Evolutionary conservation across 2,797 vertebrate genomes (phyloP), one percentile per base, ranked within the genome.

Genomic region (Myotis pilosus): DNA sequence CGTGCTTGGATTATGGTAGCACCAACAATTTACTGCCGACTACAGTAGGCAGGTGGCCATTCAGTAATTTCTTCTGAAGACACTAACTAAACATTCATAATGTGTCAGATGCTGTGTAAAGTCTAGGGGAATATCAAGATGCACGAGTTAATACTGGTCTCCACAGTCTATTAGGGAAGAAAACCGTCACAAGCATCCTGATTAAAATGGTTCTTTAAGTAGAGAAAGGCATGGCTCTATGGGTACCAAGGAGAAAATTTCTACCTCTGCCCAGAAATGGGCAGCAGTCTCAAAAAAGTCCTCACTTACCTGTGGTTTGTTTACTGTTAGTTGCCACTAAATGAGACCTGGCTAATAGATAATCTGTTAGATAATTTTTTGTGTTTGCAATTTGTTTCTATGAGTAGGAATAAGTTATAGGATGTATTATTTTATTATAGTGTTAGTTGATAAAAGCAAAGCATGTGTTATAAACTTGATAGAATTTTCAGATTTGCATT

Each of bases 401-500:
- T 57, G 25, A 41, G n/a, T 78, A 69, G 62, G 38, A 89, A 36
- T 68, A 87, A 94, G 7, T 60, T 85, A 85, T 44, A n/a, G 17
- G 78, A 82, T 79, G 8, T 68, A 92, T 38, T 80, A 90, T 60
- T 91, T 80, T 62, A 64, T 66, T 64, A 91, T 36, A 66, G 2
- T 47, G 82, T 85, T 88, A 81, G 17, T 60, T 86, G 55, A 72
- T 75, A 72, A 94, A 88, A 88, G 25, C 69, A 93, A 95, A 88
- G 28, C 3, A 51, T 28, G 38, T 66, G 16, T 91, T 38, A 78
- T 82, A 62, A 87, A 23, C 2, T 25, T 78, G 53, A 3, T 44
- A 57, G n/a, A 60, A 23, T 60, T 84, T 71, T 84, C n/a, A 49
- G 16, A 79, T 74, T 85, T 71, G 41, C n/a, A 81, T 71, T 86